phyloP scores from a whole-genome alignment of 2,888 invertebrate genomes.

The Brachypterus glaber region DNA sequence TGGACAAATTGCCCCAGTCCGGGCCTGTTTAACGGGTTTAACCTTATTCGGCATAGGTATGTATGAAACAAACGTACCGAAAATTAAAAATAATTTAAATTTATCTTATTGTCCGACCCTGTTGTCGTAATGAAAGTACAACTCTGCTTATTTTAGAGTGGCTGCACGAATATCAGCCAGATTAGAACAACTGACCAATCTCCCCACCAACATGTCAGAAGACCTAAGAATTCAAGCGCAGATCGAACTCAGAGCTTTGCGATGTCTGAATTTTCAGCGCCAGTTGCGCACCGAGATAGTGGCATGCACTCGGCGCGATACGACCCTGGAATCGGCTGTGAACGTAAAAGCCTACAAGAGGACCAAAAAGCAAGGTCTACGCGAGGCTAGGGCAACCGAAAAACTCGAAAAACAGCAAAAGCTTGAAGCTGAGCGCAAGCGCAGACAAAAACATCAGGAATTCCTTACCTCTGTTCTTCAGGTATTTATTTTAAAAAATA shows the following conservation, averaged over 20 bases:
- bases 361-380: conserved; percentile 80
- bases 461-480: conserved; percentile 91
- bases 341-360: conserved; percentile 97
- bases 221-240: conserved; percentile 87
- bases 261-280: conserved; percentile 93
- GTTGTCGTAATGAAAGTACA: too few relatives aligned
- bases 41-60: too few relatives aligned
- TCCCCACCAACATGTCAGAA: conserved; percentile 86
- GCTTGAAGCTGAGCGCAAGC: conserved; percentile 92
- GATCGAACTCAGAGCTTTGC: conserved; percentile 86
- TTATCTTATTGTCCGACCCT: too few relatives aligned
- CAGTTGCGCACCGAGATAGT: conserved; percentile 80
- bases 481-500: too few relatives aligned
- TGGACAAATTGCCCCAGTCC: too few relatives aligned
- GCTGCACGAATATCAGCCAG: conserved; percentile 84
- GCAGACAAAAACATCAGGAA: conserved; percentile 96
- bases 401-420: conserved; percentile 99
- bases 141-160: too few relatives aligned
- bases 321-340: conserved; percentile 93
- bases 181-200: conserved; percentile 74
- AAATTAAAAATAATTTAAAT: too few relatives aligned
- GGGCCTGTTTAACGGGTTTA: too few relatives aligned
- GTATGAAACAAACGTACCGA: too few relatives aligned
- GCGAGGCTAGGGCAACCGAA: conserved; percentile 96
- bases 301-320: conserved; percentile 84